Base-by-base conservation (phyloP, 1,140 invertebrate species). In the Hylaeus volcanicus region DNA sequence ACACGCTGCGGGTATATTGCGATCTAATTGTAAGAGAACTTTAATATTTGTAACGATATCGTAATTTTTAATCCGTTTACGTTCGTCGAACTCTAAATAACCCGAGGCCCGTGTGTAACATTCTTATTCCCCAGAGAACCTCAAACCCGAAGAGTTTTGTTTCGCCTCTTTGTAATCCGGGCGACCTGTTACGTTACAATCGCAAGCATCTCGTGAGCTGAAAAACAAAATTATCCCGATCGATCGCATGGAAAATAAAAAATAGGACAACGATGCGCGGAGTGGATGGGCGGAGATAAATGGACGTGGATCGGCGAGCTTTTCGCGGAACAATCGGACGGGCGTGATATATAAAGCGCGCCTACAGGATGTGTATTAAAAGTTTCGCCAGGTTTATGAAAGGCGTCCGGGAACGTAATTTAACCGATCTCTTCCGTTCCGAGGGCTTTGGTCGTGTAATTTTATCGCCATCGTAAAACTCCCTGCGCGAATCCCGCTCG, bases 391-490 rank as follows among this genome's bases (percentile, higher is more conserved):
- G 68, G 71, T 74, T 74, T 58, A 58, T 43, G 51, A 56, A 71
- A 71, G 15, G 51, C 55, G 26, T 11, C 37, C 51, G 41, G 61
- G 15, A 61, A 66, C 61, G 71, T 74, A 80, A 74, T 74, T 80
- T 80, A 80, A 80, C 61, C 72, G 78, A 80, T 80, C 78, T 45
- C 26, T 26, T 72, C 56, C 56, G 68, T 72, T 64, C 26, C 66
- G n/a, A 6, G 12, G 56, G 48, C 60, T 72, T 64, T 63, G 41
- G 26, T 37, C 76, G 37, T 45, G 77, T 74, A 74, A 79, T 79
- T 79, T 79, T 73, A 79, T 74, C 77, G 61, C 8, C 70, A 70
- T 65, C 70, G 69, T 74, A 79, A 74, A 73, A 79, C 74, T 74
- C 58, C 61, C 63, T 71, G 58, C 58, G 76, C 45, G 55, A 65